Percentiles rank a stretch among this genome's conserved stretches.
phyloP scores from a whole-genome alignment of 2,113 vertebrate genomes.

The Mormoops blainvillei region DNA sequence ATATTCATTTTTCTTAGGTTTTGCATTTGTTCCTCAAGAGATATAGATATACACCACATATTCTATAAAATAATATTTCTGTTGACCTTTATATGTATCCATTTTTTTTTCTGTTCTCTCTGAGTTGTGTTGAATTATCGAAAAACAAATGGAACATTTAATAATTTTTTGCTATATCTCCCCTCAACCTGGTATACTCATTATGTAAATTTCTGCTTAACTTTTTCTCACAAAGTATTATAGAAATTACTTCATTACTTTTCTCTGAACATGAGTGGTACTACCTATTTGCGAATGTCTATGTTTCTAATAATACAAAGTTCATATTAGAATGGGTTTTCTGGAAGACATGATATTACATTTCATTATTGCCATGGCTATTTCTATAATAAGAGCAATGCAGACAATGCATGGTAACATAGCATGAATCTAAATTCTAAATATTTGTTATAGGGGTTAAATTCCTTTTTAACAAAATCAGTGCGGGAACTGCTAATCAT shows the following conservation, averaged over 20 bases:
- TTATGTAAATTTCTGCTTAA: constrained; percentile 4
- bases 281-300: not conserved
- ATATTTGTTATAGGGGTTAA: not conserved
- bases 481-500: not conserved
- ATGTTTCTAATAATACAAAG: not conserved
- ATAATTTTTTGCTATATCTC: not conserved
- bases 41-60: not conserved
- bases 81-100: not conserved
- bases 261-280: not conserved
- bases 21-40: not conserved
- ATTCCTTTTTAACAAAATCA: constrained; percentile 25
- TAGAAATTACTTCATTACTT: constrained; percentile 3
- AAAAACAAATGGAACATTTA: not conserved
- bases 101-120: not conserved
- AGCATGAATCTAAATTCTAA: constrained; percentile 5
- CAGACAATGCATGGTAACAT: not conserved
- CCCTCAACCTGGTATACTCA: not conserved
- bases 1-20: constrained; percentile 25
- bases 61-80: not conserved
- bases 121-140: constrained; percentile 2
- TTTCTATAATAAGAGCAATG: not conserved
- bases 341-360: not conserved
- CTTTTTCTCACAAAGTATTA: not conserved
- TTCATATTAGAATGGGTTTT: not conserved
- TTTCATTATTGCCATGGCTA: not conserved